Conservation (phyloP, 2,113 vertebrate species). For the Oxyruncus cristatus region DNA sequence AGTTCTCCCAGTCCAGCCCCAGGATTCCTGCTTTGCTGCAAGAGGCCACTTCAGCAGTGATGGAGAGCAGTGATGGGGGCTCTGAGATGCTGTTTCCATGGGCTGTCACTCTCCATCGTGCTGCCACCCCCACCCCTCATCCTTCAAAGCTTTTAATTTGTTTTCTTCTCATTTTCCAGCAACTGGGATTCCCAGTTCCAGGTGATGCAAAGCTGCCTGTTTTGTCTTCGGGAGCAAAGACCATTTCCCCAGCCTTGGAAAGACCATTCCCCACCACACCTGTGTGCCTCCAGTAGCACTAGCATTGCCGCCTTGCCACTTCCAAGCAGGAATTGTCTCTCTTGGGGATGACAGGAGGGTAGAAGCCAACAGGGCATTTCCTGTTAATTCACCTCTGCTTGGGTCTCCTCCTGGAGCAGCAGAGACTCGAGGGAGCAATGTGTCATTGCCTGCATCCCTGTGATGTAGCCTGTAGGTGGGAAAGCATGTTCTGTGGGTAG, state of each 20-base stretch:
- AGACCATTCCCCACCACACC: not conserved
- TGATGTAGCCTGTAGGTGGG: not conserved
- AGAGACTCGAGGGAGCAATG: not conserved
- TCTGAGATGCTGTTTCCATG: not conserved
- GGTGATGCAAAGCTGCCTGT: not conserved
- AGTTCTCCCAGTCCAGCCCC: not conserved
- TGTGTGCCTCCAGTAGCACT: not conserved
- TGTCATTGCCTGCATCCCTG: not conserved
- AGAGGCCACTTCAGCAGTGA: not conserved
- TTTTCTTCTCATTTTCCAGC: not conserved
- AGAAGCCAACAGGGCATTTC: not conserved
- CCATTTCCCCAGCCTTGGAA: not conserved
- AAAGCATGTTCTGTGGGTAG: not conserved
- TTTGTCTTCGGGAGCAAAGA: not conserved
- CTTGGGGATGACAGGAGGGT: not conserved
- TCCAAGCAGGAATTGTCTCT: not conserved
- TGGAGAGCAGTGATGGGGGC: not conserved
- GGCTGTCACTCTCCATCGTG: rapidly evolving
- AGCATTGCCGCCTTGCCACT: not conserved
- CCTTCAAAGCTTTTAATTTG: not conserved
- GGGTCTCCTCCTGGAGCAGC: not conserved
- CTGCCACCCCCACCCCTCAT: not conserved
- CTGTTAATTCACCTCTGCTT: not conserved
- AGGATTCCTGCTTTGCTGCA: not conserved
- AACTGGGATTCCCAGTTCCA: not conserved